Percentiles rank a stretch among this genome's conserved stretches.
Evolutionary conservation across 2,797 vertebrate genomes (phyloP).

Genomic region (Sebastes minor): DNA sequence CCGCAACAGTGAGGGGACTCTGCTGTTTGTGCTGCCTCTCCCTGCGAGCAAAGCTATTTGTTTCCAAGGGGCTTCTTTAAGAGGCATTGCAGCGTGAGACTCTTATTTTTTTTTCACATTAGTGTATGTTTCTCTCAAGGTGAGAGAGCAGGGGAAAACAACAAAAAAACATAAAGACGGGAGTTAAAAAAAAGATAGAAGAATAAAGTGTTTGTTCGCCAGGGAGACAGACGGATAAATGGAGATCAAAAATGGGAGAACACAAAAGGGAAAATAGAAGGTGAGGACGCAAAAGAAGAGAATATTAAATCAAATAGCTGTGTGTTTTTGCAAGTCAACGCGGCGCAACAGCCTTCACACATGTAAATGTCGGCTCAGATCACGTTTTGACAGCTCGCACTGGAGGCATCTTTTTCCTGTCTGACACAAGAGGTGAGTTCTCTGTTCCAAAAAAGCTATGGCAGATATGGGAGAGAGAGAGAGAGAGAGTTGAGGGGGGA

Average conservation of each 20-base stretch:
- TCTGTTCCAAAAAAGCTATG: slow-evolving; percentile 30
- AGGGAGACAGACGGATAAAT: slow-evolving; percentile 14
- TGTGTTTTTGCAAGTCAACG: slow-evolving; percentile 60
- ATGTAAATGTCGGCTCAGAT: slow-evolving; percentile 61
- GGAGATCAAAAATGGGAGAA: slow-evolving; percentile 21
- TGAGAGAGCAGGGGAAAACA: not conserved
- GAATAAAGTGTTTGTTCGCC: not conserved
- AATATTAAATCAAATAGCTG: slow-evolving; percentile 37
- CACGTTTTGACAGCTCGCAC: slow-evolving; percentile 57
- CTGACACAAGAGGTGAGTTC: slow-evolving; percentile 62
- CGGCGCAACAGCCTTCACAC: slow-evolving; percentile 36
- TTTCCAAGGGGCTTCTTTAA: slow-evolving; percentile 48
- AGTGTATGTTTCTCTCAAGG: slow-evolving; percentile 33
- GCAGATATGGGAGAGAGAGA: slow-evolving; percentile 12
- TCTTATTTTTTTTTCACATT: not conserved
- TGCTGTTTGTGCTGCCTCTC: slow-evolving; percentile 36
- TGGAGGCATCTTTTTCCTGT: slow-evolving; percentile 48
- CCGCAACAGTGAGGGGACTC: slow-evolving; percentile 26
- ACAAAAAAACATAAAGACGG: not conserved
- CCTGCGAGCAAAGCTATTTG: slow-evolving; percentile 59
- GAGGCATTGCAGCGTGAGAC: slow-evolving; percentile 10
- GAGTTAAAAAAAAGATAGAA: slow-evolving; percentile 14
- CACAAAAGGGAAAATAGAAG: not conserved
- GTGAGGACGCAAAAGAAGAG: slow-evolving; percentile 10
- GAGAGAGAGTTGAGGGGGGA: not conserved